Percentiles rank a stretch among this genome's conserved stretches.
These are phyloP conservation scores for Scomber colias DNA, from an alignment of 2,113 vertebrate genomes.

Conservation along the genomic window DNA sequence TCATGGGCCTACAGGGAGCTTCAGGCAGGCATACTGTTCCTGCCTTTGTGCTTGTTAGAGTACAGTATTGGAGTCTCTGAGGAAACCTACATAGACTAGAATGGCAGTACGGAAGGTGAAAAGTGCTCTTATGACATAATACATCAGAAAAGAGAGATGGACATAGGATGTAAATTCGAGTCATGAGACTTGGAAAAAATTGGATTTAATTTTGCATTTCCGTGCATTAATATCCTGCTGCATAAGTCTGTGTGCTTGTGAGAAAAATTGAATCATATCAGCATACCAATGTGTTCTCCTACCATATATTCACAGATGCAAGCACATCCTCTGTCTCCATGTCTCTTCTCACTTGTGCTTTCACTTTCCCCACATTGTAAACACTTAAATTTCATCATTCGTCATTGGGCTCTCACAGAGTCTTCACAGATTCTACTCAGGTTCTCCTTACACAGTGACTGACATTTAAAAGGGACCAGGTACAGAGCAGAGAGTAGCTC, in stretches of 20 bases:
- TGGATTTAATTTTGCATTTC: background rate
- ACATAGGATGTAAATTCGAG: background rate
- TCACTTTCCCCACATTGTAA: background rate
- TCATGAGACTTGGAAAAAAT: background rate
- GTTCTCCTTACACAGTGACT: background rate
- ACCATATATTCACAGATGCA: background rate
- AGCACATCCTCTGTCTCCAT: background rate
- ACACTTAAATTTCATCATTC: background rate
- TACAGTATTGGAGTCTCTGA: slow-evolving; percentile 39
- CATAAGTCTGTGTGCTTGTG: background rate
- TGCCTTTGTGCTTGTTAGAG: slow-evolving; percentile 62
- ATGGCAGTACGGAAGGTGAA: slow-evolving; percentile 14
- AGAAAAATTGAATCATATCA: background rate
- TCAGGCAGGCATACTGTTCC: slow-evolving; percentile 16
- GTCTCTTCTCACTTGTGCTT: background rate
- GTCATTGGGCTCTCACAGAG: slow-evolving; percentile 7
- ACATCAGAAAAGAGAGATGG: slow-evolving; percentile 3
- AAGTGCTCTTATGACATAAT: slow-evolving; percentile 30
- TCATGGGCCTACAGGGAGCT: slow-evolving; percentile 49
- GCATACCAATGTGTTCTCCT: slow-evolving; percentile 18
- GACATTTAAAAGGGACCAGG: slow-evolving; percentile 4
- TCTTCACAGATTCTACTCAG: slow-evolving; percentile 8
- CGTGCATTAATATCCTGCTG: background rate
- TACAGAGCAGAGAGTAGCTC: background rate
- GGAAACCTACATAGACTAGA: slow-evolving; percentile 36